Conservation (phyloP, 2,797 vertebrate species). For the Nothura maculosa region DNA sequence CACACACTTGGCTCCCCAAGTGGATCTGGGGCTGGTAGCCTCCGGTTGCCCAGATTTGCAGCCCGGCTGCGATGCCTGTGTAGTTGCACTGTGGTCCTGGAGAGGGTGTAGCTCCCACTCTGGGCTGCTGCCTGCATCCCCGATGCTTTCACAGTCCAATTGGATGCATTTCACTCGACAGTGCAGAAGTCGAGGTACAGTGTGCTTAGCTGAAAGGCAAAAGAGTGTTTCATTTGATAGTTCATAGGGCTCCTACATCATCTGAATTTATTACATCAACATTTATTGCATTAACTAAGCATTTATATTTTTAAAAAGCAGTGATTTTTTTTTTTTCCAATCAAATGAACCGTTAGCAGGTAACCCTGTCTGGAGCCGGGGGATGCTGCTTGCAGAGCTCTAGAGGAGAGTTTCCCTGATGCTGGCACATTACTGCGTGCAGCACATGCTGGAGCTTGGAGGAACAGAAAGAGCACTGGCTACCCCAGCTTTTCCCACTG, state of each 20-base stretch:
- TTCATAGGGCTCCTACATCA: too few relatives aligned
- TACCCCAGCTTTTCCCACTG: neutral
- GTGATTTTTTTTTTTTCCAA: neutral
- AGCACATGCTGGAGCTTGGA: fast-evolving
- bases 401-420: fast-evolving
- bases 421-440: fast-evolving
- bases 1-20: neutral
- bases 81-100: neutral
- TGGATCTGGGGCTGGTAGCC: neutral
- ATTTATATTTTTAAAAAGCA: neutral
- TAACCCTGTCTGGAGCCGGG: fast-evolving
- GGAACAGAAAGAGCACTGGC: neutral
- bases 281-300: neutral
- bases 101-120: neutral
- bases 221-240: neutral
- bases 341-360: neutral
- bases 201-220: neutral
- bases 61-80: too few relatives aligned
- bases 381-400: fast-evolving
- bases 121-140: too few relatives aligned
- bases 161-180: neutral
- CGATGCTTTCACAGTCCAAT: neutral
- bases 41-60: neutral
- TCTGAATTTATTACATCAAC: neutral
- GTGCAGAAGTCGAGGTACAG: neutral